These are phyloP conservation scores for Plectropomus leopardus DNA, from an alignment of 2,113 vertebrate genomes.

Conservation along the genomic window DNA sequence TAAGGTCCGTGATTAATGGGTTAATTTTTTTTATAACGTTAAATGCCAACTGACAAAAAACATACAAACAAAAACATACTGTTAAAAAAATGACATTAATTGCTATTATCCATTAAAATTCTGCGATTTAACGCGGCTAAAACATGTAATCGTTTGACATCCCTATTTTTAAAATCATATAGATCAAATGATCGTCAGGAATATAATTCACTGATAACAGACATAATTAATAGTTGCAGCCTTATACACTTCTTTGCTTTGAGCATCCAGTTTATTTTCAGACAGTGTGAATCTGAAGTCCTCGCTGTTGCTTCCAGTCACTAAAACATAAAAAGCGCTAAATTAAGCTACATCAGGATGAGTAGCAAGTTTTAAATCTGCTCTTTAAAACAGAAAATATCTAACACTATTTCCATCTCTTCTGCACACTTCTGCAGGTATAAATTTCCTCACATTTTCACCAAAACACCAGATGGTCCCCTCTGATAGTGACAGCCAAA, in stretches of 20 bases:
- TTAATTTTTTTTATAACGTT: no score
- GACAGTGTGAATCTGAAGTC: background rate
- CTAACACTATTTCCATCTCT: background rate
- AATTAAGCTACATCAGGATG: background rate
- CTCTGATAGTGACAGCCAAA: constrained; percentile 63
- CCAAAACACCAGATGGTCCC: constrained; percentile 78
- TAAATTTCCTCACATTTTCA: constrained; percentile 52
- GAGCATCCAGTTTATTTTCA: background rate
- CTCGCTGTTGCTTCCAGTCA: background rate
- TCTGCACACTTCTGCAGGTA: constrained; percentile 32
- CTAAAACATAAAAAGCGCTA: background rate
- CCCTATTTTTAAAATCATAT: background rate
- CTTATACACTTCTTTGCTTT: background rate
- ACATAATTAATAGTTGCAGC: background rate
- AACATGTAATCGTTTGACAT: no score
- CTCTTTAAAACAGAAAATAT: background rate
- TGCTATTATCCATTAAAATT: no score
- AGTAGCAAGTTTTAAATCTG: background rate
- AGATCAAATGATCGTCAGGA: no score
- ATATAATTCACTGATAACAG: background rate
- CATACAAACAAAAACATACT: no score
- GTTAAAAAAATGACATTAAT: no score
- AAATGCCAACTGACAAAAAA: no score
- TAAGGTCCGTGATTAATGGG: no score
- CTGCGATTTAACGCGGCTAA: no score